A percentile compares a stretch with the other conserved stretches of the same genome.
These are phyloP conservation scores for Steinernema carpocapsae DNA, from an alignment of 2,888 invertebrate species.

Conservation along the genomic window DNA sequence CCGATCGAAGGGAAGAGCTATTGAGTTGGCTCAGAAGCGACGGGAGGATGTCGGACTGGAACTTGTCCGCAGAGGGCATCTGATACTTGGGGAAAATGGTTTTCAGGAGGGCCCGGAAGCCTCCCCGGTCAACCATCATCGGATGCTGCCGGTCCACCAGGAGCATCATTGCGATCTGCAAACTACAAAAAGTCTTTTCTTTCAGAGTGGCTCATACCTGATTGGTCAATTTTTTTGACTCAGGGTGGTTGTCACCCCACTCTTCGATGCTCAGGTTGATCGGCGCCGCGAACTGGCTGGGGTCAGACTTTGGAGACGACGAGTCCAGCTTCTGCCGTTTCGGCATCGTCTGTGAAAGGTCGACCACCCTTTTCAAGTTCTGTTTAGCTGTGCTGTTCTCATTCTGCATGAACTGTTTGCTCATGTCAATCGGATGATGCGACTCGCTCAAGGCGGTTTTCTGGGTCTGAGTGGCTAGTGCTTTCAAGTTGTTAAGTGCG, in stretches of 20 bases:
- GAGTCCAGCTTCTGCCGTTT: constrained; percentile 19
- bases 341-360: constrained; percentile 14
- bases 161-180: constrained; percentile 58
- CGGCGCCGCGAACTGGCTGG: not conserved
- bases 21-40: constrained; percentile 43
- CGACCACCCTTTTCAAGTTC: constrained; percentile 8
- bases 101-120: constrained; percentile 53
- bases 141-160: constrained; percentile 55
- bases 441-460: constrained; percentile 21
- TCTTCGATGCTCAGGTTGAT: constrained; percentile 11
- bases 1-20: not conserved
- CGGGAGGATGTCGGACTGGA: constrained; percentile 50
- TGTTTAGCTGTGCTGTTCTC: constrained; percentile 1
- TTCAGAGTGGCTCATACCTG: constrained; percentile 9
- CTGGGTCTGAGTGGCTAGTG: constrained; percentile 6
- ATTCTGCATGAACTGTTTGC: constrained; percentile 22
- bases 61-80: constrained; percentile 48
- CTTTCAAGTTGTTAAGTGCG: constrained; percentile 30
- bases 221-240: constrained; percentile 22
- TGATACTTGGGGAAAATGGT: constrained; percentile 52
- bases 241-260: constrained; percentile 6
- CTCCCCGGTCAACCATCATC: constrained; percentile 54
- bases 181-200: not conserved
- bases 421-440: constrained; percentile 27
- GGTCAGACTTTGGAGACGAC: not conserved